Evolutionary conservation across 2,113 vertebrate genomes (phyloP), one percentile per base, ranked within the genome.

Genomic region (Xenopus borealis): DNA sequence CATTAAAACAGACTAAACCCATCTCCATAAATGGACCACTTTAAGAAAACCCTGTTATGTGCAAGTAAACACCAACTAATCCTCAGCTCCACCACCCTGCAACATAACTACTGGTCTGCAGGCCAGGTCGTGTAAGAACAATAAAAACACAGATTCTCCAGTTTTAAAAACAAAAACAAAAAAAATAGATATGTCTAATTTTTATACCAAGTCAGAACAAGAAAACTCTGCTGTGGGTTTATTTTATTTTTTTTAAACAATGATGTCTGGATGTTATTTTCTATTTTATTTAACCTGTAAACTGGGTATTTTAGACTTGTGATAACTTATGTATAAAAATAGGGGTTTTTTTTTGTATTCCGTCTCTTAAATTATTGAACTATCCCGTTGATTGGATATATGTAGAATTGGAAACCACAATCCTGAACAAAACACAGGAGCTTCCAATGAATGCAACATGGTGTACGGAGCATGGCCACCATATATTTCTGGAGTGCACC

Each of bases 201-300:
- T 89, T 82, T 89, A 83, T 89, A 86, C 83, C 5, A 10, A 89
- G 85, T 84, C 89, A 50, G 59, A 64, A 30, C 18, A 47, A 55
- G 63, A 52, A 52, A 68, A 75, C 65, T 2, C 88, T 82, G 80
- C 83, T 83, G 88, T 86, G 85, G 69, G 1, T 78, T 65, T 84
- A 6, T 50, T 91, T 94, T 95, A 1, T 12, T 50, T 13, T 50
- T 84, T 92, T 91, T 94, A 95, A 94, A 94, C 88, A 87, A 93
- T 91, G 95, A 94, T 96, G 90, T 95, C 92, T 27, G 23, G 93
- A 95, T 87, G 91, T 89, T 86, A 83, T 91, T 92, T 91, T 90
- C 94, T 92, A 89, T 94, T 88, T 94, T 92, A 95, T 94, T 95
- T 96, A 98, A 97, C 95, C 95, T 95, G 93, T 96, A 91, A 86